Base-by-base conservation (phyloP, 2,888 invertebrate genomes). In the Anaspis maculata region DNA sequence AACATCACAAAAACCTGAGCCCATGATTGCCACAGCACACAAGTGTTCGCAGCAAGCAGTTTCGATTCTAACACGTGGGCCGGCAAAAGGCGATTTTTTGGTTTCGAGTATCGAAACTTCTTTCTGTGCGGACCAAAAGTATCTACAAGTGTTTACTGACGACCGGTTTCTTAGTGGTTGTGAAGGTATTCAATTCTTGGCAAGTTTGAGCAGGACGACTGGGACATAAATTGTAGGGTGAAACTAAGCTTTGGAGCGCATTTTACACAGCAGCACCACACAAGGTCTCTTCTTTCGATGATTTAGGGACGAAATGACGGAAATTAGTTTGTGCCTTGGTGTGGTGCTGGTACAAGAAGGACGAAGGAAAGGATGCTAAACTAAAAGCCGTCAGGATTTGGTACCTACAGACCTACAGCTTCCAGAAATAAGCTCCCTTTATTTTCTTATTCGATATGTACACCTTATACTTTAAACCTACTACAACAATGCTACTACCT, bases 81-180 rank as follows among this genome's bases (percentile, higher is more conserved):
- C 19, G 5, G 19, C 19, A 9, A 19, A 5, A 6, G 19, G 19
- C 5, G 19, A 5, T 19, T 19, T 19, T 19, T 19, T 19, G 5
- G 19, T 19, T 9, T 19, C 19, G 29, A 32, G 30, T 31, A 54
- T 57, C 61, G 46, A 63, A 59, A 61, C 57, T 59, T 21, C 29
- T 38, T 56, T 61, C 57, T 50, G 19, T 19, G 32, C 44, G 47
- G 57, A 53, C 55, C 58, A 52, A 53, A 58, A 57, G 53, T 53
- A 59, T 61, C 61, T 53, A 63, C 62, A 63, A 63, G 62, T 62
- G 62, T 60, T 59, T 59, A 46, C 49, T 52, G 54, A 52, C 30
- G 58, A 37, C 52, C 62, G 53, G 42, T 22, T 32, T 27, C 39
- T 30, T 42, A 36, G 16, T 51, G 21, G 15, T 14, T 16, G 16